Evolutionary conservation across 1,140 invertebrate species (phyloP).

Genomic region (Drosophila navojoa): DNA sequence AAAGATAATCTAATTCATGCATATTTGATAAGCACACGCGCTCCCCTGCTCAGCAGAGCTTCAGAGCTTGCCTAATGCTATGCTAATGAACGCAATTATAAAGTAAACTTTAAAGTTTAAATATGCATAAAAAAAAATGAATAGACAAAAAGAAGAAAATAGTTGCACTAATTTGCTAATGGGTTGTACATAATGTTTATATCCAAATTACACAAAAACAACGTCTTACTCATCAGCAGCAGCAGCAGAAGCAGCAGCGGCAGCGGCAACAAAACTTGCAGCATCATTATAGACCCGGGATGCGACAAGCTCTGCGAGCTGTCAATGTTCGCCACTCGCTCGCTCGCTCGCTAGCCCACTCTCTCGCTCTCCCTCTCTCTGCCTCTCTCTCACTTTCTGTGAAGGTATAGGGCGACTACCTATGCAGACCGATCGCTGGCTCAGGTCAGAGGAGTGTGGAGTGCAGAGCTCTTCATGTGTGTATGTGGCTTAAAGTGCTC

Average conservation of each 20-base stretch:
- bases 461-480: background rate
- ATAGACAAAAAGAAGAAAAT: slow-evolving; percentile 51
- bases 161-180: slow-evolving; percentile 79
- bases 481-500: slow-evolving; percentile 16
- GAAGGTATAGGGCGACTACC: slow-evolving; percentile 28
- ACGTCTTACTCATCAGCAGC: slow-evolving; percentile 46
- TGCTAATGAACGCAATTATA: slow-evolving; percentile 27
- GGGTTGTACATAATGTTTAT: slow-evolving; percentile 49
- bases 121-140: slow-evolving; percentile 23
- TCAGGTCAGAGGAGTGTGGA: background rate
- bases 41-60: background rate
- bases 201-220: slow-evolving; percentile 64
- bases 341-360: background rate
- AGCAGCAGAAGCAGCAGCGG: slow-evolving; percentile 9
- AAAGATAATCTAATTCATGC: background rate
- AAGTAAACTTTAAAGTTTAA: slow-evolving; percentile 15
- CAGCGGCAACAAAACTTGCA: slow-evolving; percentile 22
- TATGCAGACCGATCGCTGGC: slow-evolving; percentile 37
- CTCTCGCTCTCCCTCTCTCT: background rate
- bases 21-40: background rate
- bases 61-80: background rate
- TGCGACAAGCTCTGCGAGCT: slow-evolving; percentile 16
- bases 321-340: slow-evolving; percentile 8
- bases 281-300: slow-evolving; percentile 44
- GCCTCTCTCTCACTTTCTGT: background rate